Evolutionary conservation across 2,113 vertebrate genomes (phyloP).

Genomic region (Dasyornis broadbenti): DNA sequence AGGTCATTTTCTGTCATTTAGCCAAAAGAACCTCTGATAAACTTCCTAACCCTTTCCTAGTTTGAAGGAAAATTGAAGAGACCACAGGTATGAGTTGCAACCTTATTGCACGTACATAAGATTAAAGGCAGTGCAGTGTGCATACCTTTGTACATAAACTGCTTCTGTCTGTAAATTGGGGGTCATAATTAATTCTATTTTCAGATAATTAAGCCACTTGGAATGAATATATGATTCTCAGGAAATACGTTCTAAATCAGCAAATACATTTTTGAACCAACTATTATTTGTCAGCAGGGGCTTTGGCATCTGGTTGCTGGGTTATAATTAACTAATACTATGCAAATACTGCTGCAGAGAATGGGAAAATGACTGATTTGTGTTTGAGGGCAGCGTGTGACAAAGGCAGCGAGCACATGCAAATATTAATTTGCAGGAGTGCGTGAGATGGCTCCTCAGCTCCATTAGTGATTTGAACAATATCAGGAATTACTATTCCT

Average conservation of each 20-base stretch:
- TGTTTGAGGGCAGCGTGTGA: not conserved
- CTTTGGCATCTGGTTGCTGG: slow-evolving; percentile 15
- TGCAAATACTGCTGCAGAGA: slow-evolving; percentile 14
- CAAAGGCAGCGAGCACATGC: not conserved
- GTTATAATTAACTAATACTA: slow-evolving; percentile 50
- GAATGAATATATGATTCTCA: not conserved
- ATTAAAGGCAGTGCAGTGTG: not conserved
- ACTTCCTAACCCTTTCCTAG: not conserved
- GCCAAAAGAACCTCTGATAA: not conserved
- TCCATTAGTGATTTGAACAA: slow-evolving; percentile 24
- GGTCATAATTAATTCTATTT: slow-evolving; percentile 37
- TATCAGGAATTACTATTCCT: slow-evolving; percentile 64
- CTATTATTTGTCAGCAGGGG: slow-evolving; percentile 41
- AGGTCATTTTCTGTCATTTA: not conserved
- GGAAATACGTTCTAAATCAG: not conserved
- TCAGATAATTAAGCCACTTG: slow-evolving; percentile 34
- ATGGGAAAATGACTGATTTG: not conserved
- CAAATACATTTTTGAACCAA: slow-evolving; percentile 16
- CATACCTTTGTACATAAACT: not conserved
- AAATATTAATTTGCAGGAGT: slow-evolving; percentile 41
- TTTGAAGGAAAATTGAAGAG: not conserved
- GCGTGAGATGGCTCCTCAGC: slow-evolving; percentile 3
- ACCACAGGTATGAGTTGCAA: not conserved
- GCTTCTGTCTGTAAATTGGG: not conserved
- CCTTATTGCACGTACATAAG: not conserved